A percentile compares a stretch with the other conserved stretches of the same genome.
phyloP scores from a whole-genome alignment of 2,113 vertebrate genomes.

The Varanus salvator region DNA sequence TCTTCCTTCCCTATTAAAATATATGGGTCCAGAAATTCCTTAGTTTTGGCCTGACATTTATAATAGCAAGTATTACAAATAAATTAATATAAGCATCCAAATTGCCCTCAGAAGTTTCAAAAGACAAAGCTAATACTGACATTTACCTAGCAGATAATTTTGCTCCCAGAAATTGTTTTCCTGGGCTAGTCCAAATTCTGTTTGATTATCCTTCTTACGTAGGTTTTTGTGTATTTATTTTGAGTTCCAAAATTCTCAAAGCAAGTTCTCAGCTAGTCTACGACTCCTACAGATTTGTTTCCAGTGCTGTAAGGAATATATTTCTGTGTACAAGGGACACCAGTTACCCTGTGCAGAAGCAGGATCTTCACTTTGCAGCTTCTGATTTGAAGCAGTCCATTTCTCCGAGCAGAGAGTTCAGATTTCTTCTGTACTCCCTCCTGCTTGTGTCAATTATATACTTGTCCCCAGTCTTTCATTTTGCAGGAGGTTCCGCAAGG shows the following conservation, averaged over 20 bases:
- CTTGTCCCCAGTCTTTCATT: neutral
- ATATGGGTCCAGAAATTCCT: neutral
- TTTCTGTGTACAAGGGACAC: constrained; percentile 18
- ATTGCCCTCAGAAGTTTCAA: constrained; percentile 47
- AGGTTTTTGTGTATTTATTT: constrained; percentile 63
- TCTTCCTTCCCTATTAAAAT: neutral
- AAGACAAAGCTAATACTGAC: constrained; percentile 51
- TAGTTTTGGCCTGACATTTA: neutral
- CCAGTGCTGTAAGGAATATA: constrained; percentile 34
- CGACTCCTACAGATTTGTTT: constrained; percentile 59
- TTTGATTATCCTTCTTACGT: constrained; percentile 22
- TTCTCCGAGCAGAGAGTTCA: neutral
- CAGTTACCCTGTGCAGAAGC: neutral
- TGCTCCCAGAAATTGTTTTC: constrained; percentile 55
- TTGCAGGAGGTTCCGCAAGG: neutral
- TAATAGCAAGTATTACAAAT: constrained; percentile 4
- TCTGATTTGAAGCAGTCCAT: constrained; percentile 1
- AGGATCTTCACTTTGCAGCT: neutral
- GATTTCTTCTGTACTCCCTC: neutral
- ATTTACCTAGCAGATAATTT: constrained; percentile 56
- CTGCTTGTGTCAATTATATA: constrained; percentile 9
- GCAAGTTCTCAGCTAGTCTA: constrained; percentile 50
- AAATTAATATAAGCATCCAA: accelerated
- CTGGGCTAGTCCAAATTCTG: constrained; percentile 59
- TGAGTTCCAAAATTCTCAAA: constrained; percentile 54